Percentiles rank a stretch among this genome's conserved stretches.
phyloP scores from a whole-genome alignment of 2,797 vertebrate genomes.

The Pelochelys cantorii region DNA sequence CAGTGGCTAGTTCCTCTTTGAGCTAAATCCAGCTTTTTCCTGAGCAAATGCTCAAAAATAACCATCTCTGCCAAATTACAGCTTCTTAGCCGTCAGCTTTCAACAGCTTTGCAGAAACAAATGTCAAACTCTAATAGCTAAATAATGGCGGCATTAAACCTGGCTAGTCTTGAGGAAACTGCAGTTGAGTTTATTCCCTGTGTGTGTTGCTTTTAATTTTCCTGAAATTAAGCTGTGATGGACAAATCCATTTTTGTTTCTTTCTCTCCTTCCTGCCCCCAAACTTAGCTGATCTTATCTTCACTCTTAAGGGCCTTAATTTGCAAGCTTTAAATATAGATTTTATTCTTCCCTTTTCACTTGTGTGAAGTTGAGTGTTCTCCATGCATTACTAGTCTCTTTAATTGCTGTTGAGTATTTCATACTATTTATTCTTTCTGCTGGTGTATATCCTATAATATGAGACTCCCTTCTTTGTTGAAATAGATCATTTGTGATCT shows the following conservation, averaged over 20 bases:
- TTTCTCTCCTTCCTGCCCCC: not conserved
- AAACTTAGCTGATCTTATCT: not conserved
- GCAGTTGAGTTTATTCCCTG: not conserved
- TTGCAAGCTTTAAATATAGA: not conserved
- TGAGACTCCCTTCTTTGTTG: not conserved
- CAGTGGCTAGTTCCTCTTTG: slow-evolving; percentile 46
- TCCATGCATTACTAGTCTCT: not conserved
- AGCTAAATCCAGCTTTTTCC: slow-evolving; percentile 71
- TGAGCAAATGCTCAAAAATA: slow-evolving; percentile 69
- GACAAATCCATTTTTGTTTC: not conserved
- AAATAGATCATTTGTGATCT: not conserved
- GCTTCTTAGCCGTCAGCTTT: slow-evolving; percentile 54
- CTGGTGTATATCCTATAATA: not conserved
- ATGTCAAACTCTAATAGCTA: not conserved
- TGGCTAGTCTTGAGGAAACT: not conserved
- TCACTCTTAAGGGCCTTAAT: slow-evolving; percentile 18
- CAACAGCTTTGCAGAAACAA: slow-evolving; percentile 19
- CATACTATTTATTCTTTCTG: not conserved
- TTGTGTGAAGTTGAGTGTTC: not conserved
- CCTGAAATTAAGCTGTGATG: slow-evolving; percentile 28
- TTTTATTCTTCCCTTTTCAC: slow-evolving; percentile 18
- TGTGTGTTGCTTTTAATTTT: not conserved
- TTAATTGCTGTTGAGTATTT: not conserved
- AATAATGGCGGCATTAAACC: slow-evolving; percentile 12
- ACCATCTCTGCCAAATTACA: slow-evolving; percentile 53